Percentiles rank a stretch among this genome's conserved stretches.
Evolutionary conservation across 2,888 invertebrate genomes (phyloP).

Genomic region (Xiphydria camelus): DNA sequence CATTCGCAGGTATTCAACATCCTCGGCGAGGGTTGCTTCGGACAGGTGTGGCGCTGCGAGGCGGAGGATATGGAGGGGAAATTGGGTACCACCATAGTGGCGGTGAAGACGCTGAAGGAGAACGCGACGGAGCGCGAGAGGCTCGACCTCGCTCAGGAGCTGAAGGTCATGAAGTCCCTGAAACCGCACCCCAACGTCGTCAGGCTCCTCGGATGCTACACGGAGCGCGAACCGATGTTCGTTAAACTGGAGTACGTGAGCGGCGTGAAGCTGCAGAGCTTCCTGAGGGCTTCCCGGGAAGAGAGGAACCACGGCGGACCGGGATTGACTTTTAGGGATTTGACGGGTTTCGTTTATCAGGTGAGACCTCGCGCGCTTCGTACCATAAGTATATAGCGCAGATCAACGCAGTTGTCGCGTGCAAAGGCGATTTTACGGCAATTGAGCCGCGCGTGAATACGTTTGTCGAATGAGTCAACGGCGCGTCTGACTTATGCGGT

Average conservation of each 20-base stretch:
- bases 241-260: slow-evolving; percentile 91
- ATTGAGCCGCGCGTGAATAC: no score
- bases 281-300: slow-evolving; percentile 81
- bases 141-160: slow-evolving; percentile 82
- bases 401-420: not conserved
- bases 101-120: slow-evolving; percentile 93
- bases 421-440: not conserved
- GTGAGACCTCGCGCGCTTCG: no score
- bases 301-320: slow-evolving; percentile 73
- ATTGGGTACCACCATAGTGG: slow-evolving; percentile 72
- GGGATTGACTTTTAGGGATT: slow-evolving; percentile 78
- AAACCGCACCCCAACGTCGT: slow-evolving; percentile 92
- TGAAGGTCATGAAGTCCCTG: slow-evolving; percentile 89
- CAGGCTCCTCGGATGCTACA: slow-evolving; percentile 84
- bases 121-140: slow-evolving; percentile 87
- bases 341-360: slow-evolving; percentile 90
- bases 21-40: slow-evolving; percentile 92
- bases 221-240: slow-evolving; percentile 85
- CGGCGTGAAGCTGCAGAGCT: slow-evolving; percentile 87
- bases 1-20: slow-evolving; percentile 74
- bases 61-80: slow-evolving; percentile 80
- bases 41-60: slow-evolving; percentile 92
- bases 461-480: no score
- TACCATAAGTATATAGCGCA: no score
- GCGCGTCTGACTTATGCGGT: not conserved